Percentiles rank a stretch among this genome's conserved stretches.
Evolutionary conservation across 2,888 invertebrate genomes (phyloP).

Genomic region (Sesia bembeciformis): DNA sequence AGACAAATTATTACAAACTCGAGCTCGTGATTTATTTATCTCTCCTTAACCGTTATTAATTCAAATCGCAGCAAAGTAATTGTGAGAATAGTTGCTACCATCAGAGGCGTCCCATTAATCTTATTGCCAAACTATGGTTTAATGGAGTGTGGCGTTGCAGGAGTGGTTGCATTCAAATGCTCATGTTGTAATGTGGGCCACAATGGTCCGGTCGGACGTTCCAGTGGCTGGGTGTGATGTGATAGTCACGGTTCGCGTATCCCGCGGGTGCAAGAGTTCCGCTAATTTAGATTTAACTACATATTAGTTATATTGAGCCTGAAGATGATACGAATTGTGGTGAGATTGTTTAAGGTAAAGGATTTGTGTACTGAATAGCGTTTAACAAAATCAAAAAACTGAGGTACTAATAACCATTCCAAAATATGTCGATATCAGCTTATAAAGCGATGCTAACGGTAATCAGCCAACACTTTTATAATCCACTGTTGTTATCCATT

Average conservation of each 20-base stretch:
- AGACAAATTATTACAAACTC: too few relatives aligned
- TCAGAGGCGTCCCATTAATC: conserved; percentile 31
- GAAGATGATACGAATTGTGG: conserved; percentile 3
- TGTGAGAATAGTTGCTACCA: neutral
- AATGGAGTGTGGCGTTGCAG: conserved; percentile 48
- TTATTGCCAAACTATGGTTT: conserved; percentile 48
- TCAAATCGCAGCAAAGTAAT: neutral
- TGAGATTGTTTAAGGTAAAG: conserved; percentile 9
- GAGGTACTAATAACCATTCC: too few relatives aligned
- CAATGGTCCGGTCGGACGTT: conserved; percentile 30
- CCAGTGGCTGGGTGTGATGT: conserved; percentile 32
- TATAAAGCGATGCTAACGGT: too few relatives aligned
- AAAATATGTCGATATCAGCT: too few relatives aligned
- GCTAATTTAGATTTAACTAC: neutral
- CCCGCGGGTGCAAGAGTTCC: conserved; percentile 5
- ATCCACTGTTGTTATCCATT: too few relatives aligned
- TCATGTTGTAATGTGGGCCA: conserved; percentile 15
- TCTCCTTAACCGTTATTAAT: neutral
- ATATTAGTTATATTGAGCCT: neutral
- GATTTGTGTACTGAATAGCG: too few relatives aligned
- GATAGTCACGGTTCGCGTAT: conserved; percentile 36
- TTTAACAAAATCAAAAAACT: too few relatives aligned
- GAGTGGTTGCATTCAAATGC: conserved; percentile 45
- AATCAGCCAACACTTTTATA: too few relatives aligned
- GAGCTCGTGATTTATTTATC: neutral